Percentiles rank a stretch among this genome's conserved stretches.
phyloP scores from a whole-genome alignment of 2,797 vertebrate species.

The Phoebastria nigripes region DNA sequence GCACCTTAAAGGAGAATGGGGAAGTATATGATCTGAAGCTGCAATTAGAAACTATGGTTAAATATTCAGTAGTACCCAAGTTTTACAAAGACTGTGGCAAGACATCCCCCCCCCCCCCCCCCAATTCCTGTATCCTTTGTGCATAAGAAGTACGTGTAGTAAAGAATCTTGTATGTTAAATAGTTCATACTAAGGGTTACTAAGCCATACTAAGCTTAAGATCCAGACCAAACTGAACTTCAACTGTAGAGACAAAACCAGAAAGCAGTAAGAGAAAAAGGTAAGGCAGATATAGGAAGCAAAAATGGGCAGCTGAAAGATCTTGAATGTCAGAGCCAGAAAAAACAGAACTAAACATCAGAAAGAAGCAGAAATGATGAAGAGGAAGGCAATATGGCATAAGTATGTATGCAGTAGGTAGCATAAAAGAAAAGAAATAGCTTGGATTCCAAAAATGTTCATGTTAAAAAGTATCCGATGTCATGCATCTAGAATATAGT shows the following conservation, averaged over 20 bases:
- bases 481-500: slow-evolving; percentile 10
- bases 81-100: background rate
- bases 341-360: background rate
- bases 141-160: rapidly evolving
- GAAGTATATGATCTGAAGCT: background rate
- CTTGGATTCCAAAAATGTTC: background rate
- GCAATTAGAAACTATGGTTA: background rate
- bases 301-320: background rate
- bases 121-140: background rate
- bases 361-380: background rate
- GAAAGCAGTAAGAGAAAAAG: background rate
- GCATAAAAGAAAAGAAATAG: background rate
- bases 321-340: background rate
- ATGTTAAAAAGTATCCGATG: background rate
- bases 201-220: background rate
- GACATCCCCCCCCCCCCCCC: background rate
- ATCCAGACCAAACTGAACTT: background rate
- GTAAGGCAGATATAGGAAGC: background rate
- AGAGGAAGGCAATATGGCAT: background rate
- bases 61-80: background rate
- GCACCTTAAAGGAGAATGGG: background rate
- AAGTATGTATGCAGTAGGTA: background rate
- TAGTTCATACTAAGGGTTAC: background rate
- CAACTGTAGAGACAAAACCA: background rate
- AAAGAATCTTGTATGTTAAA: background rate